These are phyloP conservation scores for Paramuricea clavata DNA, from an alignment of 92 coral and sea anemone species.

Conservation along the genomic window DNA sequence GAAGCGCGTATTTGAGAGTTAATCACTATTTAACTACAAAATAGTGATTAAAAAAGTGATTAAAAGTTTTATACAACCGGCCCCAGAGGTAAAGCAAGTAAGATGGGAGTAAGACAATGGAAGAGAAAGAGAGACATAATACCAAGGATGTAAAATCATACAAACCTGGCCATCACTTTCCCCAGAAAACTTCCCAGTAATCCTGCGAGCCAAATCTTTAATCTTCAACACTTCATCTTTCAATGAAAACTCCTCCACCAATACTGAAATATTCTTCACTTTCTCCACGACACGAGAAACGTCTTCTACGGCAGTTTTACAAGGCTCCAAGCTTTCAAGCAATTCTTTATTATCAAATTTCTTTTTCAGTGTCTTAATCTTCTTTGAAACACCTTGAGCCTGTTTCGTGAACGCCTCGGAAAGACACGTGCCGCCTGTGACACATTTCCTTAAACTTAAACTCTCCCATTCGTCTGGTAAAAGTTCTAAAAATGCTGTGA, in stretches of 20 bases:
- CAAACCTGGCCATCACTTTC: neutral
- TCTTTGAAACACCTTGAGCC: conserved; percentile 80
- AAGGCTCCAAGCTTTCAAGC: conserved; percentile 79
- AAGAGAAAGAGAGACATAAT: too few relatives aligned
- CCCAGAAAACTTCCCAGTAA: conserved; percentile 78
- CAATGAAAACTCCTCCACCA: conserved; percentile 82
- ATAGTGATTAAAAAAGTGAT: too few relatives aligned
- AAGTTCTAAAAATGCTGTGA: conserved; percentile 75
- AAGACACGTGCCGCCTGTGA: conserved; percentile 84
- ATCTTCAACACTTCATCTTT: conserved; percentile 87
- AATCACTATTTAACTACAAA: too few relatives aligned
- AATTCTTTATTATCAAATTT: conserved; percentile 78
- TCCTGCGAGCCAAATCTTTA: conserved; percentile 74
- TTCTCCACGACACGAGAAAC: conserved; percentile 74
- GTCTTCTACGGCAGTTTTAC: conserved; percentile 74
- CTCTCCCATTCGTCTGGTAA: conserved; percentile 87
- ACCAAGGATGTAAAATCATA: neutral
- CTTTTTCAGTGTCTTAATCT: conserved; percentile 62
- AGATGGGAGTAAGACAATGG: too few relatives aligned
- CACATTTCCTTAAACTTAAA: conserved; percentile 81
- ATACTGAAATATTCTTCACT: conserved; percentile 76
- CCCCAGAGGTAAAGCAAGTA: too few relatives aligned
- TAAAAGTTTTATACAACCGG: too few relatives aligned
- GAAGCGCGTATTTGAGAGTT: too few relatives aligned
- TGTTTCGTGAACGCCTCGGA: conserved; percentile 86